Percentiles rank a stretch among this genome's conserved stretches.
Conservation (phyloP, 2,797 vertebrate genomes). For the Gallinago solitaria region DNA sequence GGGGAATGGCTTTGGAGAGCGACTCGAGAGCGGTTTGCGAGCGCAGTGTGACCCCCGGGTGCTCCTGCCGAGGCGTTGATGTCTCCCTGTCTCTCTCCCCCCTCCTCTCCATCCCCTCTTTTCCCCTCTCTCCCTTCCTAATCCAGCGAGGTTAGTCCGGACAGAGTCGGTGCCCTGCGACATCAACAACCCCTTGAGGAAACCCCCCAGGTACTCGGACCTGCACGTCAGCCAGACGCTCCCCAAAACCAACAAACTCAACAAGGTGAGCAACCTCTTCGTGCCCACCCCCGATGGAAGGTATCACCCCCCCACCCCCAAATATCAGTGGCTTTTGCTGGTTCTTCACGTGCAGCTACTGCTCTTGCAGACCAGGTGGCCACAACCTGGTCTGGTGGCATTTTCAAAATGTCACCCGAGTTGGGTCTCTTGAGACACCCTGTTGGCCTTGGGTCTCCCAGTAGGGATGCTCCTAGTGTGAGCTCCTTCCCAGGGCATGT, state of each 20-base stretch:
- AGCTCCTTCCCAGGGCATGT: background rate
- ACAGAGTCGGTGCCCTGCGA: slow-evolving; percentile 99
- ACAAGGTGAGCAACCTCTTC: slow-evolving; percentile 83
- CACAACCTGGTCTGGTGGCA: background rate
- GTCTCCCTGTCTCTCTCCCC: background rate
- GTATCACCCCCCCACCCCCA: fast-evolving
- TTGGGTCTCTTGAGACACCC: background rate
- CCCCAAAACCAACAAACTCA: slow-evolving; percentile 99
- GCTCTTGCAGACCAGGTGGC: too few species aligned
- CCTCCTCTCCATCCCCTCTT: background rate
- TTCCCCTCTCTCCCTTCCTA: background rate
- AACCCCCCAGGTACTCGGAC: slow-evolving; percentile 88
- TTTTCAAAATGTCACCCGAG: background rate
- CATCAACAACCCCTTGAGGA: slow-evolving; percentile 98
- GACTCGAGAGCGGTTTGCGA: background rate
- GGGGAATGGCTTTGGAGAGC: background rate
- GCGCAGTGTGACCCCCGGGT: background rate
- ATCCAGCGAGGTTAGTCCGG: slow-evolving; percentile 93
- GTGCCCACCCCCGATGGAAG: background rate
- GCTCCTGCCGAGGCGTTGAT: background rate
- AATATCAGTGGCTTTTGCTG: too few species aligned
- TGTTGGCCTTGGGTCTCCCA: fast-evolving
- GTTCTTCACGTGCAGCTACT: fast-evolving
- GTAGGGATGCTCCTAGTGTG: background rate
- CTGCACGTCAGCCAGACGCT: slow-evolving; percentile 98